phyloP scores from a whole-genome alignment of 2,888 invertebrate species.

The Harpagoxenus sublaevis region DNA sequence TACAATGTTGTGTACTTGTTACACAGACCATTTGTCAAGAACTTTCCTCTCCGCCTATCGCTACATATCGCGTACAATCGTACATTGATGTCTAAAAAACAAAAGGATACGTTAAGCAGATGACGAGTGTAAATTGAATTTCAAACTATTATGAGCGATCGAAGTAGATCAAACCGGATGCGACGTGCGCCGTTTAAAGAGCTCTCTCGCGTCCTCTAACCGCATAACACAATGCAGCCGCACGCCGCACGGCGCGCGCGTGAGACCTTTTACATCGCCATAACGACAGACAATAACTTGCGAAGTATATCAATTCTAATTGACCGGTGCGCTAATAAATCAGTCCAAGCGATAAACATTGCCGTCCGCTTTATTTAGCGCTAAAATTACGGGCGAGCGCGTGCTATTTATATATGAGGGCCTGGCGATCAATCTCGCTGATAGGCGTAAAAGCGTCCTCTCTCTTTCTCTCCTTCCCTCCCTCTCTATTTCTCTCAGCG shows the following conservation, averaged over 20 bases:
- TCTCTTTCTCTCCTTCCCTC: background rate
- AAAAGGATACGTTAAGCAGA: no score
- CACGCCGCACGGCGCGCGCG: background rate
- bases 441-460: constrained; percentile 36
- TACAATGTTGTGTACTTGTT: constrained; percentile 5
- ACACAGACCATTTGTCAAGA: constrained; percentile 1
- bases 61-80: background rate
- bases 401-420: constrained; percentile 31
- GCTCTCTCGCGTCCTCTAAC: constrained; percentile 24
- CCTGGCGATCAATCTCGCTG: constrained; percentile 34
- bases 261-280: constrained; percentile 26
- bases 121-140: background rate
- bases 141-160: background rate
- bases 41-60: background rate
- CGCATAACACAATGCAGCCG: background rate
- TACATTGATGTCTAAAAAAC: background rate
- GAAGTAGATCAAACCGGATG: background rate
- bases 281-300: constrained; percentile 45
- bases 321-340: constrained; percentile 44
- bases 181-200: background rate
- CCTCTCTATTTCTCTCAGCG: constrained; percentile 1
- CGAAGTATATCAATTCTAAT: constrained; percentile 51
- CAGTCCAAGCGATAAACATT: constrained; percentile 41
- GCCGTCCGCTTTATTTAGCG: constrained; percentile 42
- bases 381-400: constrained; percentile 34